A percentile compares a stretch with the other conserved stretches of the same genome.
Conservation (phyloP, 1,140 invertebrate genomes). For the Augochlora pura region DNA sequence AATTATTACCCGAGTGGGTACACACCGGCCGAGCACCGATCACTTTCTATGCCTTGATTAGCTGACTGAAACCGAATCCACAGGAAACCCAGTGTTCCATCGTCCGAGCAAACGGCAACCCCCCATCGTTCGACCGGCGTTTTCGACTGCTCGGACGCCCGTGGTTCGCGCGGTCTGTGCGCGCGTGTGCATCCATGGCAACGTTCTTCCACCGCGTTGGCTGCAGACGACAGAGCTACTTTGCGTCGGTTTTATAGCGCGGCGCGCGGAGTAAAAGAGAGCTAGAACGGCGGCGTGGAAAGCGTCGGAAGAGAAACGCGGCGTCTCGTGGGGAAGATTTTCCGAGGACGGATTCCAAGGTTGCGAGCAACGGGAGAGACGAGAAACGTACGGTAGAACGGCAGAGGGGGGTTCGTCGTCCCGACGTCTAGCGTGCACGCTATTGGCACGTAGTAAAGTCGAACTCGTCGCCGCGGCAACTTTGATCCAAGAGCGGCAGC, state of each 20-base stretch:
- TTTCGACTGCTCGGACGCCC: neutral
- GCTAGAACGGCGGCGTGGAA: too few species aligned
- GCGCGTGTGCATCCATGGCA: slow-evolving; percentile 32
- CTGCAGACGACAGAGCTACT: slow-evolving; percentile 1
- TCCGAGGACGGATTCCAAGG: neutral
- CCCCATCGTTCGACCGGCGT: too few species aligned
- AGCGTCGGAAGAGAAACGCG: neutral
- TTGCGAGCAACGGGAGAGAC: too few species aligned
- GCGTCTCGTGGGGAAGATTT: neutral
- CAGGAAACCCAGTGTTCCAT: too few species aligned
- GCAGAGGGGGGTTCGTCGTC: neutral
- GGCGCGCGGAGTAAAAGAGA: too few species aligned
- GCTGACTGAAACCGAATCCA: too few species aligned
- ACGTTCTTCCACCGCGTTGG: neutral
- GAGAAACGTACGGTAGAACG: too few species aligned
- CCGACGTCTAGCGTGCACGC: neutral
- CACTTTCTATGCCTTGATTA: too few species aligned
- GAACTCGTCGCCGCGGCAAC: slow-evolving; percentile 32
- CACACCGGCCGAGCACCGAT: too few species aligned
- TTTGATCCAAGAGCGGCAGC: slow-evolving; percentile 22
- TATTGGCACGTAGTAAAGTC: slow-evolving; percentile 33
- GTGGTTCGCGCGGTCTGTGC: neutral
- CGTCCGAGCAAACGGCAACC: too few species aligned
- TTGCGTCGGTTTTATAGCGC: neutral
- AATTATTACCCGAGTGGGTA: too few species aligned